phyloP scores from a whole-genome alignment of 2,888 invertebrate species.

The Epistrophella euchroma region DNA sequence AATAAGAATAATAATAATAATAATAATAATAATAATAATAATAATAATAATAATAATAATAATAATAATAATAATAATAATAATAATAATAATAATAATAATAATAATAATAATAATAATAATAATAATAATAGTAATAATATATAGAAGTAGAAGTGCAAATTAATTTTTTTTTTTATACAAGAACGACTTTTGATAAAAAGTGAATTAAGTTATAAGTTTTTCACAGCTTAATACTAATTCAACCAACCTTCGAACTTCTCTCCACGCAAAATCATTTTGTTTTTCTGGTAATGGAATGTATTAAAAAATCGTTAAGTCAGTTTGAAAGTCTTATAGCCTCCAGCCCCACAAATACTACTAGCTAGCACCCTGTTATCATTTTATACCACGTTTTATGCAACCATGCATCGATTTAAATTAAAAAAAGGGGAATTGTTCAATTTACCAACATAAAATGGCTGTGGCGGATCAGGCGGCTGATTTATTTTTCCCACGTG shows the following conservation, averaged over 20 bases:
- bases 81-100: too few relatives aligned
- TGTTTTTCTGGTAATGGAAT: too few relatives aligned
- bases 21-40: too few relatives aligned
- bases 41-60: too few relatives aligned
- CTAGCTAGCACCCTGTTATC: background rate
- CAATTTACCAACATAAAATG: constrained; percentile 51
- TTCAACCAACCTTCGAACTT: too few relatives aligned
- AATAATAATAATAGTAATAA: too few relatives aligned
- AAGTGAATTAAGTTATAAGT: background rate
- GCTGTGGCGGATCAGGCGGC: constrained; percentile 35
- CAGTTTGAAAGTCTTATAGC: background rate
- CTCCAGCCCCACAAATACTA: background rate
- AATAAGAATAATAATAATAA: too few relatives aligned
- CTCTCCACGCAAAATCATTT: too few relatives aligned
- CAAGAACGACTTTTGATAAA: background rate
- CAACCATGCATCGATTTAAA: constrained; percentile 54
- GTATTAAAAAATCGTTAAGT: background rate
- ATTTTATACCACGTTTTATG: background rate
- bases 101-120: too few relatives aligned
- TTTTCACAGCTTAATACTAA: background rate
- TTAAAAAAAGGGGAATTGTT: constrained; percentile 67
- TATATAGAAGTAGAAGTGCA: too few relatives aligned
- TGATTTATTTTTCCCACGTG: constrained; percentile 78
- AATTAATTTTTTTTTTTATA: too few relatives aligned
- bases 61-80: too few relatives aligned